Evolutionary conservation across 1,140 invertebrate genomes (phyloP).

Genomic region (Lepidostoma basale): DNA sequence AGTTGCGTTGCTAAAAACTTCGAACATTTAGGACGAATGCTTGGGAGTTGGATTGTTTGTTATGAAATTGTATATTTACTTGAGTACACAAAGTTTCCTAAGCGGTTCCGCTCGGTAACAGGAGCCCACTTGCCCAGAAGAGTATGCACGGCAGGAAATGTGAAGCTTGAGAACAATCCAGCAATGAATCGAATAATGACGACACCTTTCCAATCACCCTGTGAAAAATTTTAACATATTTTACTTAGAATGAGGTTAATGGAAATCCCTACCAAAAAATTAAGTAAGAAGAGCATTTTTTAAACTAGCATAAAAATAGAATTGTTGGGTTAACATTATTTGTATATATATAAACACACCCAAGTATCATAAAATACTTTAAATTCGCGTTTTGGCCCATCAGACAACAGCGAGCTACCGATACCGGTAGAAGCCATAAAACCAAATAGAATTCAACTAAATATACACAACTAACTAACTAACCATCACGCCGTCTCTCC

Average conservation of each 20-base stretch:
- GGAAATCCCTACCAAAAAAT: too few species aligned
- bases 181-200: slow-evolving; percentile 66
- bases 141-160: slow-evolving; percentile 72
- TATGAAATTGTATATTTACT: slow-evolving; percentile 47
- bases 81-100: slow-evolving; percentile 55
- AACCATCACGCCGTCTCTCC: too few species aligned
- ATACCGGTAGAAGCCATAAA: too few species aligned
- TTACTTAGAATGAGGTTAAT: neutral
- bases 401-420: too few species aligned
- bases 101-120: slow-evolving; percentile 65
- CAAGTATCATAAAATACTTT: neutral
- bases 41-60: neutral
- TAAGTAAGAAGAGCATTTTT: too few species aligned
- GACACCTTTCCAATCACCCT: slow-evolving; percentile 56
- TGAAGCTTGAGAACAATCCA: slow-evolving; percentile 73
- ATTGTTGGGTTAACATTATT: too few species aligned
- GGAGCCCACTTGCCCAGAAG: slow-evolving; percentile 77
- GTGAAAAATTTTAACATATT: neutral
- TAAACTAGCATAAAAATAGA: too few species aligned
- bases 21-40: too few species aligned
- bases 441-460: too few species aligned
- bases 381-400: neutral
- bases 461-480: too few species aligned
- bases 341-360: neutral
- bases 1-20: too few species aligned